Percentiles rank a stretch among this genome's conserved stretches.
Conservation (phyloP, 2,113 vertebrate species). For the Tonatia bakeri region DNA sequence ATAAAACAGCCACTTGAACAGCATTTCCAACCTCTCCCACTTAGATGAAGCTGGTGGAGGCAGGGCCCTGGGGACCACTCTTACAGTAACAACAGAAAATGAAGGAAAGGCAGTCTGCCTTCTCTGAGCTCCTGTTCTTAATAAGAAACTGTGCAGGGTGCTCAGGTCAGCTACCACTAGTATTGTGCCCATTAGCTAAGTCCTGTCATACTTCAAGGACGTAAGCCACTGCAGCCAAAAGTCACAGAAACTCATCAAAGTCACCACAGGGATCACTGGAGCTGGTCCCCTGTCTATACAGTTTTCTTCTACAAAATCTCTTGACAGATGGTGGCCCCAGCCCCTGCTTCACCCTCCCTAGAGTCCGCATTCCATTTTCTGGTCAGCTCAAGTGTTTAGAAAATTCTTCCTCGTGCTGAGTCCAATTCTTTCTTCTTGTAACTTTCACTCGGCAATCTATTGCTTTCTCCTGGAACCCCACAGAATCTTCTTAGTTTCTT, state of each 20-base stretch:
- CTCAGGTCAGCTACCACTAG: not conserved
- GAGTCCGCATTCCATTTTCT: not conserved
- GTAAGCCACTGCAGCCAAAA: not conserved
- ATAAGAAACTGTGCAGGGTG: not conserved
- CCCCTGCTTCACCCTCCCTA: not conserved
- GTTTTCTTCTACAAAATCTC: not conserved
- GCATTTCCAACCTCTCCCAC: not conserved
- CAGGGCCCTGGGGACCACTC: not conserved
- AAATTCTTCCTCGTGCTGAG: not conserved
- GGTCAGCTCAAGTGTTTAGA: not conserved
- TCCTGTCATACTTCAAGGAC: not conserved
- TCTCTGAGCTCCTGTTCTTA: not conserved
- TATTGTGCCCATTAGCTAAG: not conserved
- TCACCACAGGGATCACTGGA: not conserved
- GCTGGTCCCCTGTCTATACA: not conserved
- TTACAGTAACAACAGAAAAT: not conserved
- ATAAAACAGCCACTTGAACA: not conserved
- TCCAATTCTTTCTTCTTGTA: not conserved
- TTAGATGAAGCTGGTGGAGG: not conserved
- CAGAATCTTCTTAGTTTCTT: not conserved
- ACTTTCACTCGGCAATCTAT: not conserved
- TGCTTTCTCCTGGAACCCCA: not conserved
- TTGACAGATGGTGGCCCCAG: no score
- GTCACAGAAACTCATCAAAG: not conserved
- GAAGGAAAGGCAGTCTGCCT: not conserved